Evolutionary conservation across 2,797 vertebrate genomes (phyloP), one percentile per base, ranked within the genome.

Genomic region (Schizopygopsis malacanthus): DNA sequence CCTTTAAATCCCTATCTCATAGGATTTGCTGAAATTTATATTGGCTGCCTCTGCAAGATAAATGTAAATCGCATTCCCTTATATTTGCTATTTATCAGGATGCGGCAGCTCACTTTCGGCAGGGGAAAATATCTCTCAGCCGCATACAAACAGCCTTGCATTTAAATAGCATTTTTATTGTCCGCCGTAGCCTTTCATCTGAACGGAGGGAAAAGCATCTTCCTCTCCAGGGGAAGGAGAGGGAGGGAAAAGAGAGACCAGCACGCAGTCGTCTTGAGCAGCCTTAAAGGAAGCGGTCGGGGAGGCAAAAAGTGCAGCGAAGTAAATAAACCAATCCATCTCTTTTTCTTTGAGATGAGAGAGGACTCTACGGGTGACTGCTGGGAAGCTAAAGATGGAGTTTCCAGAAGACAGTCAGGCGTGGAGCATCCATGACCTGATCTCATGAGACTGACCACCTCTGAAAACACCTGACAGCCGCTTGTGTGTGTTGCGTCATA

Each of bases 151-250:
- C 95, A 95, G 93, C 91, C 94, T 94, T 95, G 95, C 95, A 96
- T 96, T 96, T 95, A 96, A 96, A 95, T 96, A 96, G 95, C 95
- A 95, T 95, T 95, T 94, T 96, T 95, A 96, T 95, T 96, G 95
- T 96, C 94, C 93, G 93, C 92, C 86, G 45, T 91, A 94, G 94
- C 94, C 95, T 96, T 96, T 96, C 95, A 96, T 96, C 95, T 89
- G 73, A 85, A 86, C 54, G 83, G 77, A 61, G 79, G 87, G 91
- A 90, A 89, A 89, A 89, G 87, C 85, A 85, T 89, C 89, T 87
- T 89, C 87, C 89, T 88, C 89, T 90, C 89, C 85, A 85, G 90
- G 87, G 88, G 84, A 87, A 83, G 43, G 39, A 50, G 76, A 47
- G 79, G 33, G 67, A 69, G 56, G 65, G 69, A 52, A 79, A 54